phyloP scores from a whole-genome alignment of 2,797 vertebrate species.

The Macropus fuliginosus region DNA sequence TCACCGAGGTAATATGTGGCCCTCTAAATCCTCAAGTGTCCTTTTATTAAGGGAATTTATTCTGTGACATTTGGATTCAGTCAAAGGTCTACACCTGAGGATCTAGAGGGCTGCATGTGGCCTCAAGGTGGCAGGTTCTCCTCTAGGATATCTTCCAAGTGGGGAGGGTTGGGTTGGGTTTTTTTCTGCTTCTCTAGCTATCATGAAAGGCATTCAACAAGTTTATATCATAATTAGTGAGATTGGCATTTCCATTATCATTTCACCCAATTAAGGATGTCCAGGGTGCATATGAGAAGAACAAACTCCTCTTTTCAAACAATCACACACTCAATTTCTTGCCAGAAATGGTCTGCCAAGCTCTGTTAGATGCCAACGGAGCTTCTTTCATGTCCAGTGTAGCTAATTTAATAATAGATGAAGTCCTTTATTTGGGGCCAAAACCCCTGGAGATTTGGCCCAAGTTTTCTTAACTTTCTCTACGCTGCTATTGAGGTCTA shows the following conservation, averaged over 20 bases:
- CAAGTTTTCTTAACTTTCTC: neutral
- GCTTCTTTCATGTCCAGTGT: neutral
- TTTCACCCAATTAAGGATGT: neutral
- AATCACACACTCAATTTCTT: neutral
- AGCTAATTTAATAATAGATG: neutral
- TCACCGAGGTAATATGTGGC: too few relatives aligned
- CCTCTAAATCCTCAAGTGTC: too few relatives aligned
- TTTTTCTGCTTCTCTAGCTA: neutral
- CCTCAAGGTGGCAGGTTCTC: too few relatives aligned
- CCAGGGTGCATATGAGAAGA: neutral
- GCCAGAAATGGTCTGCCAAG: neutral
- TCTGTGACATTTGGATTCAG: too few relatives aligned
- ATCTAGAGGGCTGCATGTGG: too few relatives aligned
- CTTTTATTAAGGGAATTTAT: too few relatives aligned
- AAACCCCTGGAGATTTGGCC: neutral
- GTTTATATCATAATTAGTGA: neutral
- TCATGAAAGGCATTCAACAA: neutral
- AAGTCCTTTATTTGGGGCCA: neutral
- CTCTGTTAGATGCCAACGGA: neutral
- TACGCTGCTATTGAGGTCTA: neutral
- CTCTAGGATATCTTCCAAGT: neutral
- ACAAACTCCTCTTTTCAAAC: neutral
- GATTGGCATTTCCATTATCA: neutral
- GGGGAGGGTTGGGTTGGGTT: neutral
- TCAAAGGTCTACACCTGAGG: too few relatives aligned